Percentiles rank a stretch among this genome's conserved stretches.
phyloP scores from a whole-genome alignment of 2,797 vertebrate genomes.

The Tokudaia tokunoshimensis region DNA sequence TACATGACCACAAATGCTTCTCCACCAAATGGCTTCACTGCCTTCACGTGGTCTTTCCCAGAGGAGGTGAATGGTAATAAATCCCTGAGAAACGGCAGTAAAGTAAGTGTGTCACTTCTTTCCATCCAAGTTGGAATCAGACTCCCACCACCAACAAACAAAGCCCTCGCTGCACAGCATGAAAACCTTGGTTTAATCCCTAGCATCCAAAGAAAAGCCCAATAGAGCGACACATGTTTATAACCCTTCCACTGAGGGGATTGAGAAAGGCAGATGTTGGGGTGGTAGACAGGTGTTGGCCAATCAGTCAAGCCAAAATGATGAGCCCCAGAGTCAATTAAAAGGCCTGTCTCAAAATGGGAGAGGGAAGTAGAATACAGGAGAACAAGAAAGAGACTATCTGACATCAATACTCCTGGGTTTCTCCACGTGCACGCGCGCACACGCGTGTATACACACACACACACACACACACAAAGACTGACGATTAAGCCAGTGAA shows the following conservation, averaged over 20 bases:
- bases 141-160: conserved; percentile 90
- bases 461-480: background rate
- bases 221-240: too few species aligned
- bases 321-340: background rate
- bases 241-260: too few species aligned
- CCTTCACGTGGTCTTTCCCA: conserved; percentile 92
- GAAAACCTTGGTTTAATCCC: background rate
- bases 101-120: conserved; percentile 93
- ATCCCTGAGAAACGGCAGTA: conserved; percentile 91
- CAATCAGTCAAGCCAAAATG: background rate
- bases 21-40: conserved; percentile 93
- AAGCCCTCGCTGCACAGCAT: background rate
- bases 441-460: background rate
- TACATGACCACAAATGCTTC: conserved; percentile 92
- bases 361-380: background rate
- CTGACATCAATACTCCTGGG: background rate
- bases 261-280: background rate
- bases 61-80: conserved; percentile 92
- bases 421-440: background rate
- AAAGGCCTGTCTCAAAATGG: background rate
- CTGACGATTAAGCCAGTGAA: background rate
- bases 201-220: background rate
- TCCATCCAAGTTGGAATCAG: conserved; percentile 92
- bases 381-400: background rate
- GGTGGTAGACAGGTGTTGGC: background rate